Evolutionary conservation across 1,140 invertebrate species (phyloP).

Genomic region (Saxidomus purpurata): DNA sequence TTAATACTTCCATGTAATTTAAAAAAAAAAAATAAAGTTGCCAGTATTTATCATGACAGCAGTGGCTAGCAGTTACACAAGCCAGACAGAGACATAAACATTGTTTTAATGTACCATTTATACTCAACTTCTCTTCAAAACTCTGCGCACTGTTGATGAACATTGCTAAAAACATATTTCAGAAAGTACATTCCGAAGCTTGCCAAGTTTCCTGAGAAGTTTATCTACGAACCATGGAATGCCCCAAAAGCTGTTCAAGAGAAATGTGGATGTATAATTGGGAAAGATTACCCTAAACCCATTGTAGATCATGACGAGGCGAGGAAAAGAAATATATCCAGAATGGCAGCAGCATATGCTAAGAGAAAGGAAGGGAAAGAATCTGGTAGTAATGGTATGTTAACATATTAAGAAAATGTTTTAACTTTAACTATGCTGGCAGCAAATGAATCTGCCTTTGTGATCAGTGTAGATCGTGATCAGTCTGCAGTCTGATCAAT

Average conservation of each 20-base stretch:
- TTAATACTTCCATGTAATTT: no score
- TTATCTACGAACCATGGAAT: slow-evolving; percentile 96
- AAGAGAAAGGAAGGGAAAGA: slow-evolving; percentile 64
- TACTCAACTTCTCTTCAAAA: no score
- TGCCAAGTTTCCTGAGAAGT: slow-evolving; percentile 94
- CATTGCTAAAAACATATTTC: no score
- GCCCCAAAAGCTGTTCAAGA: slow-evolving; percentile 92
- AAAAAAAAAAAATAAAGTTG: no score
- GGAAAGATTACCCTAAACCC: slow-evolving; percentile 93
- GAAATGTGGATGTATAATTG: slow-evolving; percentile 93
- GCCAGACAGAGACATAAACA: no score
- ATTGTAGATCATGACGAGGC: slow-evolving; percentile 92
- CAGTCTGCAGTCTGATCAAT: no score
- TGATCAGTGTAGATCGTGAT: no score
- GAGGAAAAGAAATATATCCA: slow-evolving; percentile 76
- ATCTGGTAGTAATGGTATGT: neutral
- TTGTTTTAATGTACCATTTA: no score
- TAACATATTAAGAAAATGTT: no score
- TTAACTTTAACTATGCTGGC: neutral
- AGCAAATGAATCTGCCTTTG: neutral
- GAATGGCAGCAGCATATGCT: slow-evolving; percentile 80
- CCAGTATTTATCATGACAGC: no score
- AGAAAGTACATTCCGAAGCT: slow-evolving; percentile 94
- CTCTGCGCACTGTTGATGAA: no score
- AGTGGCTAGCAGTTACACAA: no score